Percentiles rank a stretch among this genome's conserved stretches.
phyloP scores from a whole-genome alignment of 2,888 invertebrate species.

The Diachrysia chrysitis region DNA sequence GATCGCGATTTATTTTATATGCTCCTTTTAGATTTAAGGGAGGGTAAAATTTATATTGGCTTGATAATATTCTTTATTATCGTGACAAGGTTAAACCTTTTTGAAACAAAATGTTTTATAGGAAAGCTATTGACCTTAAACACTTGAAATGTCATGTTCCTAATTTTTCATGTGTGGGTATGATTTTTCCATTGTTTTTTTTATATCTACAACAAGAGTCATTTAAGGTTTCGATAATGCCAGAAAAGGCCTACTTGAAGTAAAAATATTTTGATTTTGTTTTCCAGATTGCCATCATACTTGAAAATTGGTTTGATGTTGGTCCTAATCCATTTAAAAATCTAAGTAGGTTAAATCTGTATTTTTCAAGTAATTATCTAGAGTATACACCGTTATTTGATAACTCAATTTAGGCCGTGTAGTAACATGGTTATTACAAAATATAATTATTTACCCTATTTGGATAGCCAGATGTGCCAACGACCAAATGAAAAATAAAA shows the following conservation, averaged over 20 bases:
- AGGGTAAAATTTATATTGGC: slow-evolving; percentile 39
- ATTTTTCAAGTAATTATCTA: no score
- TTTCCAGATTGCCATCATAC: no score
- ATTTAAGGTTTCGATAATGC: no score
- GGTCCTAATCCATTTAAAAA: no score
- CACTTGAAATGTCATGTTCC: not conserved
- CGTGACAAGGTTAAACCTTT: slow-evolving; percentile 5
- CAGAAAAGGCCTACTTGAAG: no score
- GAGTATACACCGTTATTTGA: no score
- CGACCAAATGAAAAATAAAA: not conserved
- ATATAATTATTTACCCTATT: not conserved
- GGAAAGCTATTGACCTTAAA: not conserved
- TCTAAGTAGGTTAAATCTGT: no score
- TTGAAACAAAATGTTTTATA: not conserved
- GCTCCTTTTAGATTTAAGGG: slow-evolving; percentile 37
- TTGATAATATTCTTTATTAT: slow-evolving; percentile 20
- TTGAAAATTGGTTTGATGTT: no score
- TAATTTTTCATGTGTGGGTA: no score
- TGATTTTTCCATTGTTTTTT: no score
- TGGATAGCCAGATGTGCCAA: not conserved
- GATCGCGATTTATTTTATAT: slow-evolving; percentile 51
- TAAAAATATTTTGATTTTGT: no score
- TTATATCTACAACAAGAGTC: no score
- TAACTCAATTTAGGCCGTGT: not conserved
- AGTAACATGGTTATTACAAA: not conserved